A percentile compares a stretch with the other conserved stretches of the same genome.
phyloP scores from a whole-genome alignment of 2,888 invertebrate species.

The Ochlodes sylvanus region DNA sequence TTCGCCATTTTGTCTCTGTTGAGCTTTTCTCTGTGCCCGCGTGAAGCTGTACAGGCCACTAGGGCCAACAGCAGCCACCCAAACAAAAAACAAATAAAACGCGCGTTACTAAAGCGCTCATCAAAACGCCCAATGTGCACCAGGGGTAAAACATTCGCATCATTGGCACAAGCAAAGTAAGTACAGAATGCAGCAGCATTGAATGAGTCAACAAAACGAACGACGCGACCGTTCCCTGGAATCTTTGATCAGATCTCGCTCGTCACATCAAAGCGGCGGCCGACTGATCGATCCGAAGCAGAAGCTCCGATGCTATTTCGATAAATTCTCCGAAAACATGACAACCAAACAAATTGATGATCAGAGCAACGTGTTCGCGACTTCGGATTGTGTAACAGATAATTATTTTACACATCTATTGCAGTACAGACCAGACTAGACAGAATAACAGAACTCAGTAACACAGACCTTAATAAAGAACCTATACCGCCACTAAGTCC shows the following conservation, averaged over 20 bases:
- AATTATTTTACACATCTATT: conserved; percentile 1
- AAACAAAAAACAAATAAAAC: too few species aligned
- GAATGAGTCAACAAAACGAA: conserved; percentile 58
- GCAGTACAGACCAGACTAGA: too few species aligned
- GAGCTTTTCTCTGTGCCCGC: too few species aligned
- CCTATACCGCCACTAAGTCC: too few species aligned
- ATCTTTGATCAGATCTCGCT: conserved; percentile 63
- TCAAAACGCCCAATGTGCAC: too few species aligned
- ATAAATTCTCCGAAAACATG: conserved; percentile 44
- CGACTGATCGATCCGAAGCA: conserved; percentile 63
- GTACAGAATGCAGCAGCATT: conserved; percentile 7
- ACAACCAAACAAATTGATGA: conserved; percentile 34
- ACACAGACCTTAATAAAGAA: too few species aligned
- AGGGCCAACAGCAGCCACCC: too few species aligned
- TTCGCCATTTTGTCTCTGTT: too few species aligned
- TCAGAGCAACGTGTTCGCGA: conserved; percentile 16
- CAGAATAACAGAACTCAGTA: too few species aligned
- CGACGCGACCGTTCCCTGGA: conserved; percentile 42
- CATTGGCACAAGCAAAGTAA: background rate
- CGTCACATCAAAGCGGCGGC: conserved; percentile 63
- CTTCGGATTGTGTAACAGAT: conserved; percentile 8
- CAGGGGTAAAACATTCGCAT: too few species aligned
- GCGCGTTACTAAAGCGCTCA: too few species aligned
- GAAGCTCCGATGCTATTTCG: conserved; percentile 51
- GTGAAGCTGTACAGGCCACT: too few species aligned